phyloP scores from a whole-genome alignment of 2,888 invertebrate species.

The Falcaria lacertinaria region DNA sequence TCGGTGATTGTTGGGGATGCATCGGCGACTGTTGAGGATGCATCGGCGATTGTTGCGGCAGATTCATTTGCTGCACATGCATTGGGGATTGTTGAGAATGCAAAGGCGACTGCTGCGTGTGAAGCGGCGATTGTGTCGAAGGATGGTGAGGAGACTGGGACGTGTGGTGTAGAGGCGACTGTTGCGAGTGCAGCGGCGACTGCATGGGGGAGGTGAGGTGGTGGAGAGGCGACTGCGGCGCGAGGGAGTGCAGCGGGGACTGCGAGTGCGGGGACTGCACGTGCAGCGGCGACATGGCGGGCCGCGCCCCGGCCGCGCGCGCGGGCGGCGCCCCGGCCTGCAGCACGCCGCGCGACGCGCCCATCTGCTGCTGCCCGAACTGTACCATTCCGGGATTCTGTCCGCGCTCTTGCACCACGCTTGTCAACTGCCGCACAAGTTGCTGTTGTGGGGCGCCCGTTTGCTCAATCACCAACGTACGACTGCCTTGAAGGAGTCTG shows the following conservation, averaged over 20 bases:
- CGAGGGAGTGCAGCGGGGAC: constrained; percentile 46
- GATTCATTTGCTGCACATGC: constrained; percentile 45
- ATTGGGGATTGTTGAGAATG: constrained; percentile 65
- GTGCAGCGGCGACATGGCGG: constrained; percentile 65
- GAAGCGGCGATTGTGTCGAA: constrained; percentile 62
- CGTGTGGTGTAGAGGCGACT: constrained; percentile 57
- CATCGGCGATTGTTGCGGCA: constrained; percentile 47
- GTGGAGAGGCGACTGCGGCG: constrained; percentile 51
- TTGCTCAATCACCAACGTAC: constrained; percentile 69
- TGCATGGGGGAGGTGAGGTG: constrained; percentile 58
- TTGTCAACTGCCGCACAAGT: constrained; percentile 55
- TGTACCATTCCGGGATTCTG: constrained; percentile 53
- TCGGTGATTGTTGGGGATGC: constrained; percentile 29
- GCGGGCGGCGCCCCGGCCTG: too few species aligned
- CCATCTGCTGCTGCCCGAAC: constrained; percentile 58
- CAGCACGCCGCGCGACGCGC: too few species aligned
- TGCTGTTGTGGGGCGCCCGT: constrained; percentile 57
- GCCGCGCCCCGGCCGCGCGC: constrained; percentile 53
- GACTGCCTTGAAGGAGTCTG: constrained; percentile 54
- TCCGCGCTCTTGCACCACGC: constrained; percentile 49
- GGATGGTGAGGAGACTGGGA: constrained; percentile 59
- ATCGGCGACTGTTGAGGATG: constrained; percentile 35
- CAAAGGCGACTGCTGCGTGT: constrained; percentile 59
- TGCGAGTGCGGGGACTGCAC: constrained; percentile 55
- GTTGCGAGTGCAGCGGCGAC: constrained; percentile 65